Percentiles rank a stretch among this genome's conserved stretches.
Evolutionary conservation across 1,140 invertebrate species (phyloP).

Genomic region (Micrasema minimum): DNA sequence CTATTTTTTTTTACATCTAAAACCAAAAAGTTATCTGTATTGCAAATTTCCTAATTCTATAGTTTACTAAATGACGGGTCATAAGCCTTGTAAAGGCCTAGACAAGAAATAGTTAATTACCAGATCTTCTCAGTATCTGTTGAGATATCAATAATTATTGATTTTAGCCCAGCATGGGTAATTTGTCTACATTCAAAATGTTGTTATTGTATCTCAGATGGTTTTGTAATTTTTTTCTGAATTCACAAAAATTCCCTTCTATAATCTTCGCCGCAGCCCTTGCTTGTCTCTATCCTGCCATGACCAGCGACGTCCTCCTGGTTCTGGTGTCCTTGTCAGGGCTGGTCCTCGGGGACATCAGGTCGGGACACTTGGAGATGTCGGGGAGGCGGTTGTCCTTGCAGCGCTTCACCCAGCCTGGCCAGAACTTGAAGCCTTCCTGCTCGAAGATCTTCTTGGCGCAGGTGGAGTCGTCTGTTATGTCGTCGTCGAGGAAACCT

Average conservation of each 20-base stretch:
- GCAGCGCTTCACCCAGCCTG: slow-evolving; percentile 61
- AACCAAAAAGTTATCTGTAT: too few relatives aligned
- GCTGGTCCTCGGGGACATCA: slow-evolving; percentile 1
- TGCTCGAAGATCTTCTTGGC: slow-evolving; percentile 55
- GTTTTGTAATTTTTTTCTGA: slow-evolving; percentile 5
- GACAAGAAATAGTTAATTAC: too few relatives aligned
- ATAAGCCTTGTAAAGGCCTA: too few relatives aligned
- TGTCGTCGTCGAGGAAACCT: slow-evolving; percentile 55
- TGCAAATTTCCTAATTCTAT: too few relatives aligned
- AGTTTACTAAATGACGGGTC: too few relatives aligned
- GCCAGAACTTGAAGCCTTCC: slow-evolving; percentile 56
- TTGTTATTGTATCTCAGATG: not conserved
- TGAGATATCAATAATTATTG: too few relatives aligned
- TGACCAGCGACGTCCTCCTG: too few relatives aligned
- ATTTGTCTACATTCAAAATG: not conserved
- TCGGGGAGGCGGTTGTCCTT: slow-evolving; percentile 62
- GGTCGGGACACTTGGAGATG: slow-evolving; percentile 51
- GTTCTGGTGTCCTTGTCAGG: slow-evolving; percentile 16
- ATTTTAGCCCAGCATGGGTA: too few relatives aligned
- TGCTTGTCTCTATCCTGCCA: slow-evolving; percentile 1
- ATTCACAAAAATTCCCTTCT: too few relatives aligned
- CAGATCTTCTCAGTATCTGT: too few relatives aligned
- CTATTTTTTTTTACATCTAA: too few relatives aligned
- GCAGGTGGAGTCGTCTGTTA: slow-evolving; percentile 55
- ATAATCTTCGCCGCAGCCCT: too few relatives aligned